Evolutionary conservation across 2,888 invertebrate species (phyloP), one percentile per base, ranked within the genome.

Genomic region (Coleophora deauratella): DNA sequence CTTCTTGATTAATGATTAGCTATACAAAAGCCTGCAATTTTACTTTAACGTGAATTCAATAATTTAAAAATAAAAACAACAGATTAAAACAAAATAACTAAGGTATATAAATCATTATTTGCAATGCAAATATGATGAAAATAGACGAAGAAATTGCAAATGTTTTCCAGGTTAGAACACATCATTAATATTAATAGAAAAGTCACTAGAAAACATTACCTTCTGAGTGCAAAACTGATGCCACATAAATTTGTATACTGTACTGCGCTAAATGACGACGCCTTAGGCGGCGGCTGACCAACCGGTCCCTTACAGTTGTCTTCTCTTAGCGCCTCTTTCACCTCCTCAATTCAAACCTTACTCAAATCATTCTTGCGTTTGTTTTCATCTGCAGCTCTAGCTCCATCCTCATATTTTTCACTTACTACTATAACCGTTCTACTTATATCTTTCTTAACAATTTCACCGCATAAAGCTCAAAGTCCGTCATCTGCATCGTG

Each of bases 211-310:
- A 68, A 66, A 59, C 61, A 52, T 50, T 62, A 57, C 54, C 54
- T 62, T 59, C 57, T 51, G 53, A 60, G 59, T 53, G 63, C 57
- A 57, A 67, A 66, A 59, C 62, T 57, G 58, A 58, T 55, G 62
- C 54, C 59, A 61, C 59, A 72, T 72, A 71, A 69, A 70, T 70
- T 65, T 62, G 57, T 57, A 42, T 51, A 52, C 54, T 55, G 56
- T 60, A 54, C 60, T 51, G 55, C 54, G 52, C 58, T 70, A 70
- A 72, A 67, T 61, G 69, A 63, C 53, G 57, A 55, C 41, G 67
- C 72, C 66, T 49, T 46, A 44, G 60, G 71, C 67, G 21, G 28
- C 35, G 38, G 52, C 54, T 55, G 50, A 55, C 51, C 48, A 65
- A 63, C 67, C 59, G 55, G 63, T 58, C 58, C 50, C 45, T 44